These are phyloP conservation scores for Zosterops borbonicus DNA, from an alignment of 2,113 vertebrate genomes.

Conservation along the genomic window DNA sequence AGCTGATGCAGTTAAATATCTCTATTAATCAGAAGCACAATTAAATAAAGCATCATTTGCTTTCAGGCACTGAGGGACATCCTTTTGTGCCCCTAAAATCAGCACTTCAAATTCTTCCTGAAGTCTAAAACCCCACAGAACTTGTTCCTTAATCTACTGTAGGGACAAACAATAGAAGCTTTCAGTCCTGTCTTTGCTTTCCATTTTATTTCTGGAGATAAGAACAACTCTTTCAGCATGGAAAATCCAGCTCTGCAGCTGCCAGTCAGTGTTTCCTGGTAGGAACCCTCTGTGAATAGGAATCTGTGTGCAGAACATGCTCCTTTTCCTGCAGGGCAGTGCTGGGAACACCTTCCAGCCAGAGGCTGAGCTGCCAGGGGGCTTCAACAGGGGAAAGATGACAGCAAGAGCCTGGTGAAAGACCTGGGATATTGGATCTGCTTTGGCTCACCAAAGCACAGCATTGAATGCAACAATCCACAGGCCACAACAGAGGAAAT, in stretches of 20 bases:
- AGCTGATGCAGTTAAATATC: slow-evolving; percentile 9
- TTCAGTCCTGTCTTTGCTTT: not conserved
- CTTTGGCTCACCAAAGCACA: not conserved
- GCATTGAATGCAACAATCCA: not conserved
- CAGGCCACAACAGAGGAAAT: not conserved
- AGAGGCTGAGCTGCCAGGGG: not conserved
- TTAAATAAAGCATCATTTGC: not conserved
- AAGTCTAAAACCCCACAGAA: not conserved
- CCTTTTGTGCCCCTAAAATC: not conserved
- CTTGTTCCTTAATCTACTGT: not conserved
- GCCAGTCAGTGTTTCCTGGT: not conserved
- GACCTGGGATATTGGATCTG: not conserved
- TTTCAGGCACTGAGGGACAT: slow-evolving; percentile 3
- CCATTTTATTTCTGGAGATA: not conserved
- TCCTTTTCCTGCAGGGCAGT: not conserved
- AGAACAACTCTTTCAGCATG: not conserved
- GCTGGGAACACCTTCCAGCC: not conserved
- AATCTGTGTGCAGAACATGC: not conserved
- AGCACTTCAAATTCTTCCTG: not conserved
- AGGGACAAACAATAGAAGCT: not conserved
- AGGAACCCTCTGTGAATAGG: not conserved
- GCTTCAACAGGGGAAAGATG: not conserved
- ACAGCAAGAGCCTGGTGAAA: not conserved
- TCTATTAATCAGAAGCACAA: slow-evolving; percentile 31
- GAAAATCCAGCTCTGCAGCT: not conserved